phyloP scores from a whole-genome alignment of 2,888 invertebrate genomes.

The Suillia variegata region DNA sequence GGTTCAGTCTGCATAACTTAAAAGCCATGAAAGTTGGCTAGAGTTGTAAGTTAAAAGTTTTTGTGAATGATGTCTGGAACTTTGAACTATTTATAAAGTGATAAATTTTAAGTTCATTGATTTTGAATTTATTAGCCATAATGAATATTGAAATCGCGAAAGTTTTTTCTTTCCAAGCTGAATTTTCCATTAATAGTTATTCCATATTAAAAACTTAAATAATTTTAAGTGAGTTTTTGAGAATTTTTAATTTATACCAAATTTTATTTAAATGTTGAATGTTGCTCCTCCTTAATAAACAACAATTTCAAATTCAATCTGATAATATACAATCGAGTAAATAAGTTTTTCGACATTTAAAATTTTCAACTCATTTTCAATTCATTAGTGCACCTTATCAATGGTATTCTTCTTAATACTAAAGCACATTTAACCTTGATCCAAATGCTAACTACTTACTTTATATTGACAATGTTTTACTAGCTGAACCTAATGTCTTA shows the following conservation, averaged over 20 bases:
- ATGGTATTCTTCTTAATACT: not conserved
- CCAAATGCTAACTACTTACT: not conserved
- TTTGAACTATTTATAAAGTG: conserved; percentile 41
- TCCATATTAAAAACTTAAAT: too few species aligned
- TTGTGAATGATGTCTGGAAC: conserved; percentile 36
- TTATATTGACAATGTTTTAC: conserved; percentile 3
- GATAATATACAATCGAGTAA: too few species aligned
- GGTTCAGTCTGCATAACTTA: conserved; percentile 39
- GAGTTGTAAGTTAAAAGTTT: too few species aligned
- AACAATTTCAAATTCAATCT: too few species aligned
- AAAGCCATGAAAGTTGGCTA: too few species aligned
- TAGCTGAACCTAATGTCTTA: conserved; percentile 3
- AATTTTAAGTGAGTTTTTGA: too few species aligned
- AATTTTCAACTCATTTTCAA: not conserved
- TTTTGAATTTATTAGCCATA: conserved; percentile 17
- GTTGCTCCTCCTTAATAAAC: too few species aligned
- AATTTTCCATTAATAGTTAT: too few species aligned
- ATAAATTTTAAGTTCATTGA: conserved; percentile 42
- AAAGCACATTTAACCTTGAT: not conserved
- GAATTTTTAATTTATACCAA: too few species aligned
- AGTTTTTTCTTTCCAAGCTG: not conserved
- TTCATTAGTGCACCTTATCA: conserved; percentile 1
- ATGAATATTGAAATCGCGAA: not conserved
- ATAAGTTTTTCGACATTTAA: too few species aligned
- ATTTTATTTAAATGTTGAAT: too few species aligned